Evolutionary conservation across 2,797 vertebrate species (phyloP).

Genomic region (Hirundo rustica): DNA sequence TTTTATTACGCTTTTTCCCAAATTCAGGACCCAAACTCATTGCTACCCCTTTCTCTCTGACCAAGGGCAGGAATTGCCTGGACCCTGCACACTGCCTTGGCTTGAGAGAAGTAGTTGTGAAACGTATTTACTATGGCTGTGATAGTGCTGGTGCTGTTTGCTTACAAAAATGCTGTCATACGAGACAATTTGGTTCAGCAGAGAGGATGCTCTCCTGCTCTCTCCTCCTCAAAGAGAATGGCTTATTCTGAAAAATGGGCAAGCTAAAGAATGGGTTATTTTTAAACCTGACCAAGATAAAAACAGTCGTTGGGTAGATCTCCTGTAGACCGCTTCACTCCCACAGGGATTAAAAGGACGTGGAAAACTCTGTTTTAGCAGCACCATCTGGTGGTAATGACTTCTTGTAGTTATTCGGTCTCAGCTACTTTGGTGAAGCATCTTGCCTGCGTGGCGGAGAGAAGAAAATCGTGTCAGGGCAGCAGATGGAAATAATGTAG

Average conservation of each 20-base stretch:
- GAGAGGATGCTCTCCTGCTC: neutral
- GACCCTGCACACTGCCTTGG: neutral
- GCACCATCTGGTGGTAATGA: neutral
- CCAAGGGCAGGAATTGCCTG: neutral
- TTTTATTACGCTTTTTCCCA: neutral
- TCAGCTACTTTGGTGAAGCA: neutral
- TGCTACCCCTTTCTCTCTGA: neutral
- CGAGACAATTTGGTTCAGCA: neutral
- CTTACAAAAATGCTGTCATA: neutral
- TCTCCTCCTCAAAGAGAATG: neutral
- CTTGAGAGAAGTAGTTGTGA: neutral
- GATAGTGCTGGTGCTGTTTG: neutral
- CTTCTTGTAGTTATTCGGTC: neutral
- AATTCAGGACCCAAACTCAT: neutral
- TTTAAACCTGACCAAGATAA: neutral
- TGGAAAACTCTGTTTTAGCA: neutral
- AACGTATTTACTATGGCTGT: neutral
- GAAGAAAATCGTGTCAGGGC: neutral
- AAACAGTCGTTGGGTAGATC: no score
- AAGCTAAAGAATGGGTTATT: neutral
- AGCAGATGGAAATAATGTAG: neutral
- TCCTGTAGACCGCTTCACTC: neutral
- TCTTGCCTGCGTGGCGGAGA: accelerated
- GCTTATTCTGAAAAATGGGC: neutral
- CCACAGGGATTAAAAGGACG: neutral